Percentiles rank a stretch among this genome's conserved stretches.
Evolutionary conservation across 2,113 vertebrate genomes (phyloP).

Genomic region (Taurulus bubalis): DNA sequence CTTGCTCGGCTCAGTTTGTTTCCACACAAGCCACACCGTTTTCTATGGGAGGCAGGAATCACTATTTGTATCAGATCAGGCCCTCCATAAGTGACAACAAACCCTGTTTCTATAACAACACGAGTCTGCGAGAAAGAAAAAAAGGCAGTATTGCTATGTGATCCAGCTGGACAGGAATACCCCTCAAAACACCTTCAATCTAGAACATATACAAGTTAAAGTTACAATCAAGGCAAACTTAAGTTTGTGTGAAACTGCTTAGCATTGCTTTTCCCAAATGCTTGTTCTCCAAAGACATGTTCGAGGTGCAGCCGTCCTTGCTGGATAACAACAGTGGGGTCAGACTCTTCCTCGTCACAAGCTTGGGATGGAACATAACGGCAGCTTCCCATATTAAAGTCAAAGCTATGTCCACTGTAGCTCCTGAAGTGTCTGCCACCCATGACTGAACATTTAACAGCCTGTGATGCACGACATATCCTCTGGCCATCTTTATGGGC

Average conservation of each 20-base stretch:
- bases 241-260: background rate
- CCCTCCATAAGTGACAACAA: conserved; percentile 45
- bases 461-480: conserved; percentile 45
- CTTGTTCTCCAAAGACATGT: conserved; percentile 45
- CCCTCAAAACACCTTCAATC: conserved; percentile 33
- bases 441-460: conserved; percentile 52
- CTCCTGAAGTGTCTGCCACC: conserved; percentile 60
- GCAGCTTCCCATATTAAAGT: conserved; percentile 69
- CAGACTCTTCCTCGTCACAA: background rate
- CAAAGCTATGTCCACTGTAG: conserved; percentile 62
- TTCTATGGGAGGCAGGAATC: background rate
- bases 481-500: conserved; percentile 48
- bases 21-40: conserved; percentile 60
- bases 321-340: conserved; percentile 25
- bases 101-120: conserved; percentile 7
- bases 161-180: conserved; percentile 26
- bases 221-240: background rate
- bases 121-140: conserved; percentile 18
- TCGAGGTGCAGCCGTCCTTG: conserved; percentile 59
- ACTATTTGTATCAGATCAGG: conserved; percentile 34
- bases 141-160: conserved; percentile 11
- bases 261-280: conserved; percentile 62
- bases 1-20: conserved; percentile 4
- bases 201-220: conserved; percentile 3
- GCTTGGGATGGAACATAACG: conserved; percentile 57